A percentile compares a stretch with the other conserved stretches of the same genome.
These are phyloP conservation scores for Drosophila lini DNA, from an alignment of 1,140 invertebrate species.

Conservation along the genomic window DNA sequence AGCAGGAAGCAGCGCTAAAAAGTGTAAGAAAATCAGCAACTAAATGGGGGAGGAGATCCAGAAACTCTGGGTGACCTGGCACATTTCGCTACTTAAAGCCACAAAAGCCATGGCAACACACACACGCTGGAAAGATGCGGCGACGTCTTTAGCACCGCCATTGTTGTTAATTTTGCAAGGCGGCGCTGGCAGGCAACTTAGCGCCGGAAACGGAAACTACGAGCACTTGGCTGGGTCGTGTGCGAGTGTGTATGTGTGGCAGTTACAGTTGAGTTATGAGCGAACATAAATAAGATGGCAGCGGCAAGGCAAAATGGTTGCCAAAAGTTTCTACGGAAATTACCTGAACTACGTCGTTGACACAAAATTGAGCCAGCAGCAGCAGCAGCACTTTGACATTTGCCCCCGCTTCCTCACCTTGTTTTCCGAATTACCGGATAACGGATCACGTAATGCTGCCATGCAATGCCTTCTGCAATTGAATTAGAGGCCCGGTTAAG, in stretches of 20 bases:
- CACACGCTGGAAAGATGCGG: slow-evolving; percentile 37
- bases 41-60: slow-evolving; percentile 46
- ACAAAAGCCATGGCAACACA: slow-evolving; percentile 76
- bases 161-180: slow-evolving; percentile 81
- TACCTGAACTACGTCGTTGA: slow-evolving; percentile 80
- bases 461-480: slow-evolving; percentile 28
- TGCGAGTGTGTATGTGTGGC: slow-evolving; percentile 45
- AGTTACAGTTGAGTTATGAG: slow-evolving; percentile 81
- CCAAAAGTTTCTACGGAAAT: slow-evolving; percentile 73
- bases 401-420: slow-evolving; percentile 1
- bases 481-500: slow-evolving; percentile 31
- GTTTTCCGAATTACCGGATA: slow-evolving; percentile 24
- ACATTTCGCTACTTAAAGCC: slow-evolving; percentile 81
- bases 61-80: slow-evolving; percentile 44
- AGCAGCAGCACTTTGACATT: slow-evolving; percentile 56
- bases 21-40: slow-evolving; percentile 78
- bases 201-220: slow-evolving; percentile 79
- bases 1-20: slow-evolving; percentile 65
- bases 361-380: slow-evolving; percentile 68
- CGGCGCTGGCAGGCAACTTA: slow-evolving; percentile 54
- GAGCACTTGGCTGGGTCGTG: slow-evolving; percentile 61
- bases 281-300: slow-evolving; percentile 79
- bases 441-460: slow-evolving; percentile 32
- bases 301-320: slow-evolving; percentile 72
- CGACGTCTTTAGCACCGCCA: slow-evolving; percentile 78